Evolutionary conservation across 2,113 vertebrate genomes (phyloP).

Genomic region (Illadopsis cleaveri): DNA sequence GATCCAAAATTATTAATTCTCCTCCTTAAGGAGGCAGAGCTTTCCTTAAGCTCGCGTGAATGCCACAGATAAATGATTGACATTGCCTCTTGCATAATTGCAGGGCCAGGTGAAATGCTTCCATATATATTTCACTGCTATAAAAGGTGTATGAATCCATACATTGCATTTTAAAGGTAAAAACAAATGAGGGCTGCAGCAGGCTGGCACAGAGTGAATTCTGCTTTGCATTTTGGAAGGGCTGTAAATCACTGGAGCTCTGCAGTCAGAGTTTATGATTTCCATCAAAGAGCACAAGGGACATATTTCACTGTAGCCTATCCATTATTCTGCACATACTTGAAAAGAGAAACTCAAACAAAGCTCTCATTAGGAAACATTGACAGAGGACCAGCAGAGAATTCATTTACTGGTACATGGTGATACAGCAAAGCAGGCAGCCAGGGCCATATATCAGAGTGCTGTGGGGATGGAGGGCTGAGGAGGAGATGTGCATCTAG

Average conservation of each 20-base stretch:
- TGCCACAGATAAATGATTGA: slow-evolving; percentile 18
- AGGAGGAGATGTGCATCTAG: not conserved
- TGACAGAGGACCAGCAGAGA: slow-evolving; percentile 47
- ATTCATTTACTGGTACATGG: slow-evolving; percentile 38
- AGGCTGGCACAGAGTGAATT: not conserved
- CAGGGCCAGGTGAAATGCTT: not conserved
- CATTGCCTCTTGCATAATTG: slow-evolving; percentile 3
- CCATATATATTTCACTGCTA: not conserved
- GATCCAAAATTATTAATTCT: slow-evolving; percentile 41
- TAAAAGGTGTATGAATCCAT: slow-evolving; percentile 1
- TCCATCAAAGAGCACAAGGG: slow-evolving; percentile 43
- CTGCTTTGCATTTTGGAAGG: slow-evolving; percentile 49
- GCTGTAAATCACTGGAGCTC: slow-evolving; percentile 42
- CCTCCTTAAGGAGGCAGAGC: not conserved
- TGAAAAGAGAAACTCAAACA: slow-evolving; percentile 55
- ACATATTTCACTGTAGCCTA: slow-evolving; percentile 45
- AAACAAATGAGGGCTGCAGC: not conserved
- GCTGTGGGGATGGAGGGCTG: not conserved
- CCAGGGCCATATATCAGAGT: not conserved
- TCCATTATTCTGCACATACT: slow-evolving; percentile 53
- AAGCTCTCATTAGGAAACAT: slow-evolving; percentile 61
- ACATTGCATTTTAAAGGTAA: slow-evolving; percentile 6
- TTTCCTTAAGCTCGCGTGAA: slow-evolving; percentile 10
- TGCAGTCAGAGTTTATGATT: slow-evolving; percentile 60
- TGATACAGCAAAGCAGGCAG: not conserved